These are phyloP conservation scores for Bradypodion pumilum DNA, from an alignment of 2,797 vertebrate species.

Conservation along the genomic window DNA sequence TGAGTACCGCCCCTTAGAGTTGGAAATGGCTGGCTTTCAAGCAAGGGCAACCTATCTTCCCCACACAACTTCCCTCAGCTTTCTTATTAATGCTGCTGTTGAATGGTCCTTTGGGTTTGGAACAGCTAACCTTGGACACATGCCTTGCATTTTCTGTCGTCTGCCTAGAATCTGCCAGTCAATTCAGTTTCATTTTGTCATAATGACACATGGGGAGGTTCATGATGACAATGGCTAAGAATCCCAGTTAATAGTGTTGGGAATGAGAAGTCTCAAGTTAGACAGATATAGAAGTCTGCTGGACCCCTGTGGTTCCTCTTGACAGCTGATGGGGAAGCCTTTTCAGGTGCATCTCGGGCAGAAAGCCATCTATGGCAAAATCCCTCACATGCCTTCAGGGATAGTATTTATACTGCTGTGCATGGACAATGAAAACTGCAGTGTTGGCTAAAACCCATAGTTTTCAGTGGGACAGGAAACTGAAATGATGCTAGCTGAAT, in stretches of 20 bases:
- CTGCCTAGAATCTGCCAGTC: neutral
- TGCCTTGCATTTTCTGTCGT: neutral
- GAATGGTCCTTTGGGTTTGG: neutral
- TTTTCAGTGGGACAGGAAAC: neutral
- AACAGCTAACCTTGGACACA: neutral
- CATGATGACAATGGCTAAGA: neutral
- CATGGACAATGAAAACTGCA: conserved; percentile 18
- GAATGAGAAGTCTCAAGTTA: neutral
- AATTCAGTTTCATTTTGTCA: neutral
- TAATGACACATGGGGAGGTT: neutral
- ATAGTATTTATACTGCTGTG: neutral
- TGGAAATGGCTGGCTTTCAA: too few relatives aligned
- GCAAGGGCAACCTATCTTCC: too few relatives aligned
- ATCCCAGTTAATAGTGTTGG: neutral
- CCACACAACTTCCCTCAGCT: neutral
- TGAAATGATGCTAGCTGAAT: neutral
- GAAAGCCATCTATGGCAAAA: conserved; percentile 4
- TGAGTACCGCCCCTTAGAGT: too few relatives aligned
- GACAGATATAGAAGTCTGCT: neutral
- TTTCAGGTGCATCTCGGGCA: conserved; percentile 11
- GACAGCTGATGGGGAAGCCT: neutral
- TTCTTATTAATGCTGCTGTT: conserved; percentile 3
- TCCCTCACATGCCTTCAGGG: neutral
- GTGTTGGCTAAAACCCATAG: conserved; percentile 4
- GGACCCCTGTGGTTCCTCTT: neutral